Evolutionary conservation across 2,797 vertebrate species (phyloP), one percentile per base, ranked within the genome.

Genomic region (Aldrovandia affinis): DNA sequence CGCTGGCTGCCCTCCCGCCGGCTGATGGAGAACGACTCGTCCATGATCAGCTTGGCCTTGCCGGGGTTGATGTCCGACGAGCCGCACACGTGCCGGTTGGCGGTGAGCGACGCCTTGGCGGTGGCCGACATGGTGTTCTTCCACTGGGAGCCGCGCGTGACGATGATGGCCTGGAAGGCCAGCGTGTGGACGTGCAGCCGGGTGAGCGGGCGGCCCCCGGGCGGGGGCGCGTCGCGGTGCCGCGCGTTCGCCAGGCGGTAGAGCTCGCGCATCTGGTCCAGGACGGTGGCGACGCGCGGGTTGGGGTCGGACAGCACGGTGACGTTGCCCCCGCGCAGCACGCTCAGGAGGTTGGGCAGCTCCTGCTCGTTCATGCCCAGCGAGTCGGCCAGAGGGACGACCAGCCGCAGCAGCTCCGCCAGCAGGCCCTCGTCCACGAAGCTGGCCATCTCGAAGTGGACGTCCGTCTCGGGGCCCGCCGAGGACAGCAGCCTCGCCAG

Each of bases 291-390:
- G 25, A 97, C 96, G 1, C 96, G 95, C 28, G 96, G 96, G 90
- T 96, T 96, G 54, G 96, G 96, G 88, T 97, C 95, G 0, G 96
- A 96, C 81, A 97, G 86, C 82, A 97, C 95, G 0, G 96, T 96
- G 86, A 97, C 92, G 86, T 93, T 96, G 84, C 95, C 92, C 70
- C 95, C 95, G 82, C 95, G 95, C 7, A 97, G 92, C 0, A 96
- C 90, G 88, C 96, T 96, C 39, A 96, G 93, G 65, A 97, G 91
- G 89, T 97, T 97, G 73, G 96, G 96, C 78, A 97, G 95, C 88
- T 97, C 96, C 91, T 97, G 96, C 87, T 97, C 96, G 73, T 97
- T 97, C 96, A 97, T 97, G 30, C 96, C 96, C 80, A 97, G 89
- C 42, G 96, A 97, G 91, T 96, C 95, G 0, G 95, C 92, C 86